These are phyloP conservation scores for Homarus americanus DNA, from an alignment of 1,140 invertebrate species.

Conservation along the genomic window DNA sequence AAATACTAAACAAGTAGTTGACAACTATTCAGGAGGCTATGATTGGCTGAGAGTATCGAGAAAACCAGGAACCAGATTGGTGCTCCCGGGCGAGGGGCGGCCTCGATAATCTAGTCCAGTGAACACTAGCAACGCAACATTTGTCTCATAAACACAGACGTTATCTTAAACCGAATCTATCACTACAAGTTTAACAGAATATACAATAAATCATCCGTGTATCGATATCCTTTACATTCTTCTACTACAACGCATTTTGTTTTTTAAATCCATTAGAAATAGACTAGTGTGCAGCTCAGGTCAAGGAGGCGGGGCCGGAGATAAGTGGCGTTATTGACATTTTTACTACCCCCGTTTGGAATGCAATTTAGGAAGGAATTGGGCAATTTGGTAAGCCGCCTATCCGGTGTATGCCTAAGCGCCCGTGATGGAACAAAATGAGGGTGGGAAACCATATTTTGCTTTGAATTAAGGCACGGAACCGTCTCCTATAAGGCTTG, in stretches of 20 bases:
- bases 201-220: neutral
- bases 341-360: constrained; percentile 64
- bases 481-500: no score
- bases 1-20: neutral
- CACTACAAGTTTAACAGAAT: neutral
- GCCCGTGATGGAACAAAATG: constrained; percentile 62
- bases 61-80: constrained; percentile 18
- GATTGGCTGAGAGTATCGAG: constrained; percentile 18
- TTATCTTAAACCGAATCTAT: neutral
- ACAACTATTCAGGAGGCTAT: neutral
- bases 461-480: constrained; percentile 18
- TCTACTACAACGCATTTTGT: no score
- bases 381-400: constrained; percentile 60
- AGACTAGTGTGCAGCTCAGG: neutral
- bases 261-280: neutral
- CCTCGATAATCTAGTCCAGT: no score
- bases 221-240: neutral
- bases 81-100: constrained; percentile 7
- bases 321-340: constrained; percentile 69
- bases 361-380: constrained; percentile 63
- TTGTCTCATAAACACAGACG: neutral
- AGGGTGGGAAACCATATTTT: constrained; percentile 30
- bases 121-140: neutral
- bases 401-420: constrained; percentile 58
- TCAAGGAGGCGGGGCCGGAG: constrained; percentile 33